Evolutionary conservation across 2,888 invertebrate species (phyloP), one percentile per base, ranked within the genome.

Genomic region (Torymus auratus): DNA sequence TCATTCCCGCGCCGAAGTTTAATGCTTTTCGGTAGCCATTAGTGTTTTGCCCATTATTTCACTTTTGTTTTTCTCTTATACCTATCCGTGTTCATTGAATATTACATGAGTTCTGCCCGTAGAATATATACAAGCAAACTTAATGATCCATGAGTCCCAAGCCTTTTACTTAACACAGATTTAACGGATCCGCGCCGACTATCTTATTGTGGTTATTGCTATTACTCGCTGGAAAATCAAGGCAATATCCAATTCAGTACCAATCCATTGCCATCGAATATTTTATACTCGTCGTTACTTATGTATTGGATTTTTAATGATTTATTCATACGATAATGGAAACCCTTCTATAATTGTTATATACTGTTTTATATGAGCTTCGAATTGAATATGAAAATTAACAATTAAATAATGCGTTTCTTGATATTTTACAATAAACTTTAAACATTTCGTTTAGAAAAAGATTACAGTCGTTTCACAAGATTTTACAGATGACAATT

Each of bases 161-260:
- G 28, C 41, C 69, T 76, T 69, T 76, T 61, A 68, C 53, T 76
- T 60, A 55, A 52, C 55, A 56, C 62, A 14, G 20, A 15, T 60
- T 52, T 68, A 60, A 23, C 20, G 17, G 74, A 52, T 62, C 61
- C n/a, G 14, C 5, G 14, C n/a, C 7, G 41, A 41, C 41, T 68
- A 20, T 1, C 20, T 23, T 12, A 41, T 23, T 53, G 61, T 72
- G 61, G 61, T 71, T 71, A 71, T 15, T 58, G 15, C 17, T 53
- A 14, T 55, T 58, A 41, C 13, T 41, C 13, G n/a, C 17, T 60
- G 11, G 41, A 7, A 41, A 7, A 41, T 41, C 41, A 41, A 41
- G 41, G 41, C 41, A 41, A 41, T 41, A 41, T 41, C 41, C 41
- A 41, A 41, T 41, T 41, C 7, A 41, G 41, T 60, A 13, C 14